phyloP scores from a whole-genome alignment of 2,113 vertebrate genomes.

The Menidia beryllina region DNA sequence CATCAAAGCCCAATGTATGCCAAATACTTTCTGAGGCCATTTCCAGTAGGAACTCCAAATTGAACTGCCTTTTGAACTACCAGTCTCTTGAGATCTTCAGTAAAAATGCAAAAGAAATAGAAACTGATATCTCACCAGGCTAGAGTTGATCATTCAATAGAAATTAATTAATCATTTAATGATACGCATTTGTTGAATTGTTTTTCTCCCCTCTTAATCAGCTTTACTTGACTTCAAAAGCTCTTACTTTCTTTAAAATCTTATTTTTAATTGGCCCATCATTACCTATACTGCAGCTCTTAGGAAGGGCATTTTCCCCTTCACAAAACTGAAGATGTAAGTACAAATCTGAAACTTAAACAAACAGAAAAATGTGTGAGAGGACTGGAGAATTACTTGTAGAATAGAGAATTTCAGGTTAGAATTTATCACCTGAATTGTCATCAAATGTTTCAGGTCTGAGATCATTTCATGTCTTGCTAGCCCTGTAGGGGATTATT shows the following conservation, averaged over 20 bases:
- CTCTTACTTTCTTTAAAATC: conserved; percentile 52
- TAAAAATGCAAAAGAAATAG: conserved; percentile 70
- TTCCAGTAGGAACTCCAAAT: conserved; percentile 70
- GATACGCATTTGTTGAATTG: conserved; percentile 69
- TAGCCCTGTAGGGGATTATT: not conserved
- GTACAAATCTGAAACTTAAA: conserved; percentile 53
- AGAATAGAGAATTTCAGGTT: conserved; percentile 45
- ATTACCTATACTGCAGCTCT: conserved; percentile 32
- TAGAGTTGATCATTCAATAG: conserved; percentile 70
- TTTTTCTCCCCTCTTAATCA: conserved; percentile 47
- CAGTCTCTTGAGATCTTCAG: conserved; percentile 74
- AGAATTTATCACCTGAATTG: conserved; percentile 53
- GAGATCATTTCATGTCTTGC: conserved; percentile 4
- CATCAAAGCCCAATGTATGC: conserved; percentile 70
- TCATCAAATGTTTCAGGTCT: conserved; percentile 30
- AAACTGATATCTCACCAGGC: conserved; percentile 74
- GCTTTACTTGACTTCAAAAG: conserved; percentile 63
- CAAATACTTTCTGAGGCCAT: conserved; percentile 62
- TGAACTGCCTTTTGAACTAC: conserved; percentile 79
- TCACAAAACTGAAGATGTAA: conserved; percentile 8
- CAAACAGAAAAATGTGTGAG: conserved; percentile 20
- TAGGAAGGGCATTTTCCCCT: not conserved
- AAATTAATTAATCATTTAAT: conserved; percentile 80
- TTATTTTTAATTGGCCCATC: conserved; percentile 39
- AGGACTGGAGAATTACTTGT: conserved; percentile 28